Base-by-base conservation (phyloP, 2,797 vertebrate genomes). In the Lates japonicus region DNA sequence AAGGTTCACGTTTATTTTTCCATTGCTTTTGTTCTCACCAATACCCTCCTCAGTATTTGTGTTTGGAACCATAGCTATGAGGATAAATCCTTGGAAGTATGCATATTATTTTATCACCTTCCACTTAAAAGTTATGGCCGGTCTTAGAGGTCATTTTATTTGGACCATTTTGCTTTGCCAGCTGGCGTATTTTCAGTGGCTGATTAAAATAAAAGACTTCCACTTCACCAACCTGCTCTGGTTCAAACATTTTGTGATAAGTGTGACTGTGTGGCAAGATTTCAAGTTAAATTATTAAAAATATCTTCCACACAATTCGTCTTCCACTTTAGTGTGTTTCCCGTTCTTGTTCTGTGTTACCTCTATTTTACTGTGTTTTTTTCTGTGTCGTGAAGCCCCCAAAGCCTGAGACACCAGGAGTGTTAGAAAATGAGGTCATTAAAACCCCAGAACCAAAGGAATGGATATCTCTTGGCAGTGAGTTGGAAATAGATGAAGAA, bases 401-500 rank as follows among this genome's bases (percentile, higher is more conserved):
- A 74, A 89, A 94, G 84, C n/a, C 74, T 49, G 87, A 79, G 60
- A 88, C 90, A 74, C n/a, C 57, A 60, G 95, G 94, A 58, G 88
- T 37, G 13, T 60, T 59, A 63, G 94, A 95, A 69, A 6, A 41
- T 22, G 95, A 96, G 2, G 41, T 84, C 17, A 46, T 5, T 49
- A 91, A 88, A 60, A 94, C 91, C 41, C 92, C 95, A 25, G 80
- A 94, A 73, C 89, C 82, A 66, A 96, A 93, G 87, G 86, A 88
- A 0, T 99, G 98, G 98, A 74, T 97, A 68, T 96, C 97, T 67
- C 93, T 98, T 66, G 97, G 98, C 65, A 99, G 97, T 0, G 97
- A 98, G 85, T 87, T 89, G 77, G 98, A 99, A 95, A 95, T 99
- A 68, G 96, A 97, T 31, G 95, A 97, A 42, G 97, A 97, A 90